Conservation (phyloP, 2,113 vertebrate genomes). For the Eulemur macaco region DNA sequence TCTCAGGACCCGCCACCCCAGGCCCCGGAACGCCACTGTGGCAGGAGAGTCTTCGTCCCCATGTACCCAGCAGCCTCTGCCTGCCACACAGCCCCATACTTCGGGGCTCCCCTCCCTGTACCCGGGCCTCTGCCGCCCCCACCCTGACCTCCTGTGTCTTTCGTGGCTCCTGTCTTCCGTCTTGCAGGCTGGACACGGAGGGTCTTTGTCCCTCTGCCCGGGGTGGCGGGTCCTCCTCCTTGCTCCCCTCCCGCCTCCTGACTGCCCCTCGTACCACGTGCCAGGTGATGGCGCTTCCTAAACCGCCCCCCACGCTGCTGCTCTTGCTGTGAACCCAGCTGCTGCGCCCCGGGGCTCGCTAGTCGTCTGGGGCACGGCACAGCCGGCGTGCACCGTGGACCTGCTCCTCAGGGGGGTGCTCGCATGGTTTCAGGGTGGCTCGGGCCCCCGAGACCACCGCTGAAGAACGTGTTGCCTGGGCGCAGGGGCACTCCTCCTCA, state of each 20-base stretch:
- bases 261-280: no score
- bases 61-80: background rate
- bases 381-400: background rate
- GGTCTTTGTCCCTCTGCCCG: background rate
- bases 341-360: background rate
- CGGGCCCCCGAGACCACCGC: fast-evolving
- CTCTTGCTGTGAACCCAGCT: no score
- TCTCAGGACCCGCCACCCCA: background rate
- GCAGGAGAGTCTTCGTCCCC: background rate
- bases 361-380: background rate
- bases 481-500: background rate
- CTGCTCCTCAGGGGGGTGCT: no score
- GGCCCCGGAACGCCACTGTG: background rate
- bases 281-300: background rate
- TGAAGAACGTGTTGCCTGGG: background rate
- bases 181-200: background rate
- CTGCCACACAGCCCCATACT: fast-evolving
- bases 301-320: no score
- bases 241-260: background rate
- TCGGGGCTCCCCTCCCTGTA: background rate
- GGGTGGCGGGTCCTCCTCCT: no score
- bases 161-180: background rate
- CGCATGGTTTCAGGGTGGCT: background rate
- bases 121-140: background rate
- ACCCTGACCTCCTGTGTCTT: background rate